phyloP scores from a whole-genome alignment of 2,888 invertebrate species.

The Drosophila neutralis region DNA sequence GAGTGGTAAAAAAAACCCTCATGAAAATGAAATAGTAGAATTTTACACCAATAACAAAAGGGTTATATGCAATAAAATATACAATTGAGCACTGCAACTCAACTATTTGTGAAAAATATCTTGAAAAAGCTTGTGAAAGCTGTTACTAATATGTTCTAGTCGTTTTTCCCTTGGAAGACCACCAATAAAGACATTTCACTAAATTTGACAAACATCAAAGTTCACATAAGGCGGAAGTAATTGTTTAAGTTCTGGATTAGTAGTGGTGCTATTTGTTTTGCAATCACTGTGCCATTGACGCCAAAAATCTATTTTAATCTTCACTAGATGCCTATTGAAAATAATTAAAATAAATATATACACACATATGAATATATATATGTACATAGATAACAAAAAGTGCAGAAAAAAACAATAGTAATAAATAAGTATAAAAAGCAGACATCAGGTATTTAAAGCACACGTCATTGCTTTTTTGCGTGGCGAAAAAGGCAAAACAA shows the following conservation, averaged over 20 bases:
- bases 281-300: background rate
- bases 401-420: background rate
- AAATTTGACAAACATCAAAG: background rate
- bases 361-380: background rate
- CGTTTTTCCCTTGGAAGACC: background rate
- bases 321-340: conserved; percentile 13
- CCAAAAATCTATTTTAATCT: conserved; percentile 1
- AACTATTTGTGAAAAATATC: background rate
- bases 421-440: conserved; percentile 22
- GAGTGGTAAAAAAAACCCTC: background rate
- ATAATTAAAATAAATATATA: conserved; percentile 4
- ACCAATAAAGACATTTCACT: background rate
- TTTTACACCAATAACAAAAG: background rate
- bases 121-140: background rate
- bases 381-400: conserved; percentile 13
- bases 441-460: conserved; percentile 19
- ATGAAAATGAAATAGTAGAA: background rate
- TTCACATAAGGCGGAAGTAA: background rate
- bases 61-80: background rate
- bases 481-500: conserved; percentile 29
- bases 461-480: conserved; percentile 54
- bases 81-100: background rate
- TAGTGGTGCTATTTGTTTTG: background rate
- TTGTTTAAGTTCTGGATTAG: background rate
- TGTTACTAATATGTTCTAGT: background rate